Percentiles rank a stretch among this genome's conserved stretches.
Evolutionary conservation across 2,797 vertebrate genomes (phyloP).

Genomic region (Tinamus major): DNA sequence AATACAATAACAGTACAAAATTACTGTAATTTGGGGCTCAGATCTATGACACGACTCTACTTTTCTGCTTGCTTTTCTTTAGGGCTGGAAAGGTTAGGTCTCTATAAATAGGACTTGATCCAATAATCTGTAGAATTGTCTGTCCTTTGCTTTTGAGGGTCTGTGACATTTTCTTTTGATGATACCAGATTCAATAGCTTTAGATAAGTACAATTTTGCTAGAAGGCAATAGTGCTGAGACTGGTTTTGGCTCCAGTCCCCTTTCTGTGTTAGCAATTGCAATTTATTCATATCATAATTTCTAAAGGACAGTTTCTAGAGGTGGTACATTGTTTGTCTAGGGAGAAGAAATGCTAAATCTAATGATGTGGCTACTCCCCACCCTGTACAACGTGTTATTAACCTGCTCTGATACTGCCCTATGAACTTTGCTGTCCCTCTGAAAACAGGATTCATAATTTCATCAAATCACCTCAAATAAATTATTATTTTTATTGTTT

Average conservation of each 20-base stretch:
- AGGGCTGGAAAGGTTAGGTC: conserved; percentile 67
- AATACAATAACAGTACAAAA: conserved; percentile 59
- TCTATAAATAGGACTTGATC: conserved; percentile 70
- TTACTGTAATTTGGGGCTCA: conserved; percentile 53
- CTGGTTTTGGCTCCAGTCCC: neutral
- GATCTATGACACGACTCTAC: neutral
- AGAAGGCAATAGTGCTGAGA: neutral
- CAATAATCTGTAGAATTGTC: conserved; percentile 63
- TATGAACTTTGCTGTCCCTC: neutral
- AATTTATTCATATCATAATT: neutral
- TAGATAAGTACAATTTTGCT: conserved; percentile 8
- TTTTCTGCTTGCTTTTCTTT: conserved; percentile 60
- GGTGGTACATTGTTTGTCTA: neutral
- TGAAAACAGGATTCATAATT: neutral
- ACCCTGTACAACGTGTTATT: neutral
- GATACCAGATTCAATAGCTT: conserved; percentile 18
- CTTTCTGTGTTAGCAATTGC: neutral
- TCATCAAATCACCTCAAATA: neutral
- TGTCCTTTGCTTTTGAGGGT: conserved; percentile 58
- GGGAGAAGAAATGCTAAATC: neutral
- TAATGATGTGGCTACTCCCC: neutral
- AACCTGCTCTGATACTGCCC: neutral
- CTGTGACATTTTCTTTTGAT: conserved; percentile 64
- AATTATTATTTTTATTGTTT: neutral
- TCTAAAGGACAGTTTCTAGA: neutral